phyloP scores from a whole-genome alignment of 2,797 vertebrate species.

The Manis javanica region DNA sequence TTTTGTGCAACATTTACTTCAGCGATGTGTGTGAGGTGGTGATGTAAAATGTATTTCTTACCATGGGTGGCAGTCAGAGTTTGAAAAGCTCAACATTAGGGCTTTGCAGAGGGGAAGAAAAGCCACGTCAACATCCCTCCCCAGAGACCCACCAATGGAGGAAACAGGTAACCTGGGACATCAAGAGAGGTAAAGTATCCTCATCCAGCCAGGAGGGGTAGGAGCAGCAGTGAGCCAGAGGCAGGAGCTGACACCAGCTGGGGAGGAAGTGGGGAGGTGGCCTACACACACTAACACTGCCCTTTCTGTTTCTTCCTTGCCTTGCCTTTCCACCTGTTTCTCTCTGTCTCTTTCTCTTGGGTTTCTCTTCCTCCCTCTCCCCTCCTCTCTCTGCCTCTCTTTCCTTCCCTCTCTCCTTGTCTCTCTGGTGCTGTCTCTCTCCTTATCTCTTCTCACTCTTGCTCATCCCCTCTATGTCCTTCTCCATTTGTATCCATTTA shows the following conservation, averaged over 20 bases:
- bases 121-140: neutral
- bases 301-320: slow-evolving; percentile 67
- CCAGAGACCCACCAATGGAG: neutral
- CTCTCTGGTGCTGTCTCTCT: neutral
- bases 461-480: slow-evolving; percentile 27
- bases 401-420: neutral
- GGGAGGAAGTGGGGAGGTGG: neutral
- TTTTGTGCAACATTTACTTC: slow-evolving; percentile 40
- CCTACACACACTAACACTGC: slow-evolving; percentile 55
- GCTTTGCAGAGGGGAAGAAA: slow-evolving; percentile 29
- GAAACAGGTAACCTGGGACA: slow-evolving; percentile 27
- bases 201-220: neutral
- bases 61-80: neutral
- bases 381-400: neutral
- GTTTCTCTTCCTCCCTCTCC: neutral
- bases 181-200: neutral
- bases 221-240: neutral
- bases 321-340: slow-evolving; percentile 54
- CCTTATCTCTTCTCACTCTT: neutral
- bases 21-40: neutral
- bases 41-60: slow-evolving; percentile 26
- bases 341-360: neutral
- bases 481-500: slow-evolving; percentile 47
- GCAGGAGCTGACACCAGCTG: neutral
- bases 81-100: slow-evolving; percentile 10